Conservation (phyloP, 92 coral and sea anemone species). For the Paragorgia papillata region DNA sequence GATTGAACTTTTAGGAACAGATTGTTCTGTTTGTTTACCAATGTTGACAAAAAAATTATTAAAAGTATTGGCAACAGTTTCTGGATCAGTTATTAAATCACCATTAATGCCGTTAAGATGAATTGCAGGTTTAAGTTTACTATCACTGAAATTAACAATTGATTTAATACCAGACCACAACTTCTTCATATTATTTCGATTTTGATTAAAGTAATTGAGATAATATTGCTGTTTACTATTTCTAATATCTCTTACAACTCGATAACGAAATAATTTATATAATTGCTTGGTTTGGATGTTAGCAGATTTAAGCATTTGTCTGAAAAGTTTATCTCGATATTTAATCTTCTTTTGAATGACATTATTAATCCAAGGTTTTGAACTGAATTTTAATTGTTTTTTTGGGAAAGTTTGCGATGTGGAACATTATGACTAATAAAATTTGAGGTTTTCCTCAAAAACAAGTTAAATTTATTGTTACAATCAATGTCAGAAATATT, state of each 20-base stretch:
- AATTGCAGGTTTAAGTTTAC: constrained; percentile 36
- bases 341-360: constrained; percentile 42
- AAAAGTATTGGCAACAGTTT: constrained; percentile 46
- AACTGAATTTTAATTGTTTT: constrained; percentile 17
- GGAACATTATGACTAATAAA: constrained; percentile 30
- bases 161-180: constrained; percentile 53
- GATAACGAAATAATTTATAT: constrained; percentile 38
- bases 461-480: constrained; percentile 32
- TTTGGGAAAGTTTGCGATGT: constrained; percentile 15
- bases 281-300: constrained; percentile 27
- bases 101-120: constrained; percentile 35
- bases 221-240: constrained; percentile 41
- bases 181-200: constrained; percentile 39
- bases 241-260: constrained; percentile 45
- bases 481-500: constrained; percentile 18
- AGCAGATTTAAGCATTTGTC: constrained; percentile 35
- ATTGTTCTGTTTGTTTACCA: constrained; percentile 26
- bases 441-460: constrained; percentile 19
- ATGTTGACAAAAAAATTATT: constrained; percentile 52
- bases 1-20: constrained; percentile 45
- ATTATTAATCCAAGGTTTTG: constrained; percentile 42
- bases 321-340: constrained; percentile 33
- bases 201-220: constrained; percentile 41
- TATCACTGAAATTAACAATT: constrained; percentile 42
- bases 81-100: constrained; percentile 23